These are phyloP conservation scores for Belonocnema kinseyi DNA, from an alignment of 1,140 invertebrate species.

Conservation along the genomic window DNA sequence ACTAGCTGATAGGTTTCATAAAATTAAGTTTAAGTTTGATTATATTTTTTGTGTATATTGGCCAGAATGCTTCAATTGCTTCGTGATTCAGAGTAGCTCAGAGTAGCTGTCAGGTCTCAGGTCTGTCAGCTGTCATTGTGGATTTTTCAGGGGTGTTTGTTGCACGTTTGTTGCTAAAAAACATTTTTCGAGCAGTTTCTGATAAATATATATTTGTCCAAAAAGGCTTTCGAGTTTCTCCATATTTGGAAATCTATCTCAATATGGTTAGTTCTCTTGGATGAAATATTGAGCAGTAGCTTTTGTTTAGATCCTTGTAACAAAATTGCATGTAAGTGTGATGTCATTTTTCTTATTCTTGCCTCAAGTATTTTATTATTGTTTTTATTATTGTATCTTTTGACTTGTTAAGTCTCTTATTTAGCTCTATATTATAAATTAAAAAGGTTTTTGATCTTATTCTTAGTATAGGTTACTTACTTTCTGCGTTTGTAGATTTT, in stretches of 20 bases:
- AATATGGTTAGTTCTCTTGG: neutral
- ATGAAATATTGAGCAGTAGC: neutral
- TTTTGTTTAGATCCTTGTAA: constrained; percentile 5
- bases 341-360: neutral
- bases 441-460: neutral
- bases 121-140: neutral
- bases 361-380: neutral
- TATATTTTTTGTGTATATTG: neutral
- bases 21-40: no score
- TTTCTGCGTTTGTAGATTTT: neutral
- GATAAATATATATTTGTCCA: neutral
- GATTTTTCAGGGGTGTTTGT: neutral
- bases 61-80: neutral
- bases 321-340: constrained; percentile 26
- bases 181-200: neutral
- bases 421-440: neutral
- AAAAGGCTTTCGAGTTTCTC: neutral
- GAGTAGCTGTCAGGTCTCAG: no score
- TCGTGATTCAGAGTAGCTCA: no score
- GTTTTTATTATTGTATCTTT: no score
- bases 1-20: no score
- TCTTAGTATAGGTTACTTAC: neutral
- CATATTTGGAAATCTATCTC: constrained; percentile 6
- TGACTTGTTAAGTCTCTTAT: neutral
- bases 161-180: neutral